Conservation (phyloP, 2,888 invertebrate genomes). For the Dusona sp. region DNA sequence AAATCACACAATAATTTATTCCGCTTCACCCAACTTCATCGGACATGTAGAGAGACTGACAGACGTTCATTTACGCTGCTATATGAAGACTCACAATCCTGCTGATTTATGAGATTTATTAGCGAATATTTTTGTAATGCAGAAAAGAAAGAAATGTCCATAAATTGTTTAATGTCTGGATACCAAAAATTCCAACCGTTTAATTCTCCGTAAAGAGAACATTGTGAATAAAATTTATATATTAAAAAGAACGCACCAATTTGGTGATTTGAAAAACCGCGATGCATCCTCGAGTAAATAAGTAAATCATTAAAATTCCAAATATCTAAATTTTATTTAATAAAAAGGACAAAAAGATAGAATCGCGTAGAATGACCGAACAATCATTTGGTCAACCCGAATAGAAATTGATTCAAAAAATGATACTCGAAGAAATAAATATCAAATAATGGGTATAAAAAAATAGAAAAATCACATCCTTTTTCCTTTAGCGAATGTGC, state of each 20-base stretch:
- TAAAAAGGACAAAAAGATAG: no score
- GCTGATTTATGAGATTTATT: no score
- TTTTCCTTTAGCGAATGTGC: neutral
- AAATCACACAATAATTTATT: constrained; percentile 62
- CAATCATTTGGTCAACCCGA: no score
- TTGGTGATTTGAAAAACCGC: no score
- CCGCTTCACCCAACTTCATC: constrained; percentile 36
- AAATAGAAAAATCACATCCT: neutral
- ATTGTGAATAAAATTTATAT: no score
- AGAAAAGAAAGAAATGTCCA: neutral
- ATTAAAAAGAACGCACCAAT: no score
- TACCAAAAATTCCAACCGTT: neutral
- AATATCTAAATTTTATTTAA: no score
- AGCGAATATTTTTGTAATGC: no score
- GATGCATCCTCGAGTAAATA: no score
- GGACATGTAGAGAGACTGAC: constrained; percentile 29
- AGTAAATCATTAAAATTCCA: no score
- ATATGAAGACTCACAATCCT: neutral
- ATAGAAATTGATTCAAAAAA: neutral
- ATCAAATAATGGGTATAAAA: neutral
- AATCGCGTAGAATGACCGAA: no score
- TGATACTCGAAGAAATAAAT: neutral
- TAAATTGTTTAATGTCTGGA: neutral
- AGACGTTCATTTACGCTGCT: constrained; percentile 39
- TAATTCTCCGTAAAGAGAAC: no score